A percentile compares a stretch with the other conserved stretches of the same genome.
Conservation (phyloP, 2,113 vertebrate genomes). For the Orthonyx spaldingii region DNA sequence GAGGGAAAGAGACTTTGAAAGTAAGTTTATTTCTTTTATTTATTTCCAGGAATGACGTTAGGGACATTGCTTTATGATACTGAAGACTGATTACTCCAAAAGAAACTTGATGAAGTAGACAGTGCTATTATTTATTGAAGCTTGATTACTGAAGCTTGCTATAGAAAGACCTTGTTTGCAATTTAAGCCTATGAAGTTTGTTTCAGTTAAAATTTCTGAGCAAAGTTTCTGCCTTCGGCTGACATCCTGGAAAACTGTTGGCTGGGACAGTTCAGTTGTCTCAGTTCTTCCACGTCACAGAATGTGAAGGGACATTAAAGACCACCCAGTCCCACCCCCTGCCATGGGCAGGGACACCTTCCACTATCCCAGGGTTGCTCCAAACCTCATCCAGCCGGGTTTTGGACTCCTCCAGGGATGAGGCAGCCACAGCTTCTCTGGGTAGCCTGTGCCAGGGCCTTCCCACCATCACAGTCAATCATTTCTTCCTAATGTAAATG, state of each 20-base stretch:
- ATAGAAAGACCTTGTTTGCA: neutral
- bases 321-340: neutral
- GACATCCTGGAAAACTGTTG: neutral
- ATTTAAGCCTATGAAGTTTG: neutral
- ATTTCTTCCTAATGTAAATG: neutral
- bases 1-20: slow-evolving; percentile 78
- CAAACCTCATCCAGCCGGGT: neutral
- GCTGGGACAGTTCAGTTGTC: neutral
- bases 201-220: neutral
- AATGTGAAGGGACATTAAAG: neutral
- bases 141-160: neutral
- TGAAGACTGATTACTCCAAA: neutral
- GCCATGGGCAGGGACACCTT: neutral
- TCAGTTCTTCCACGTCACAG: neutral
- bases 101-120: neutral
- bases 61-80: neutral
- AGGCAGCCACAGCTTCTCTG: neutral
- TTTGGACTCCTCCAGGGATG: neutral
- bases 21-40: slow-evolving; percentile 52
- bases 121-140: neutral
- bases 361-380: accelerated
- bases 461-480: accelerated
- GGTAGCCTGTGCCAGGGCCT: neutral
- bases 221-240: neutral
- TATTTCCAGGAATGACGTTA: neutral